phyloP scores from a whole-genome alignment of 2,113 vertebrate genomes.

The Asarcornis scutulata region DNA sequence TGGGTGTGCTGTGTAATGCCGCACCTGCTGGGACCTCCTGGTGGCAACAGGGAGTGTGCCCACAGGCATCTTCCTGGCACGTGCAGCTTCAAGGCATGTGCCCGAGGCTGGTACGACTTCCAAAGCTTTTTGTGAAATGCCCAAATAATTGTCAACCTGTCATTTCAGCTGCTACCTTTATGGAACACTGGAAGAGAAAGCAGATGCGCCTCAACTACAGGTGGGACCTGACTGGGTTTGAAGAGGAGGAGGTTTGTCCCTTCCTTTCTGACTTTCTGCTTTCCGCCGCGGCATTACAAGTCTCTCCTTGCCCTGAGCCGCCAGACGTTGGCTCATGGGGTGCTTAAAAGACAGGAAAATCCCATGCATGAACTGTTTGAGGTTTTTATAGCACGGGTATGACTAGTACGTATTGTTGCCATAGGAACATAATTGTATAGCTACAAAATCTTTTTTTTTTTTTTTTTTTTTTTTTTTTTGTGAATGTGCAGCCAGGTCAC shows the following conservation, averaged over 20 bases:
- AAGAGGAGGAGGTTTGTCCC: slow-evolving; percentile 89
- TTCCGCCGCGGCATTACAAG: not conserved
- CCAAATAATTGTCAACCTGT: not conserved
- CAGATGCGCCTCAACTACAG: slow-evolving; percentile 96
- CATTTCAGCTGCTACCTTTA: slow-evolving; percentile 90
- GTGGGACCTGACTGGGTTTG: slow-evolving; percentile 95
- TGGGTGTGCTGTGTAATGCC: not conserved
- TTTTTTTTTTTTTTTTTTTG: not conserved
- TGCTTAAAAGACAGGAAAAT: slow-evolving; percentile 6
- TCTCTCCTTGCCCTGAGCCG: not conserved
- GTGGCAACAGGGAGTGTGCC: not conserved
- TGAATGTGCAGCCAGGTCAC: not conserved
- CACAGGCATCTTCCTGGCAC: too few species aligned
- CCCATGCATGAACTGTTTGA: not conserved
- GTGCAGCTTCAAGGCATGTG: not conserved
- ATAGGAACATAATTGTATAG: not conserved
- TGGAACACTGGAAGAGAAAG: slow-evolving; percentile 99
- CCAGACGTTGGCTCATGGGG: not conserved
- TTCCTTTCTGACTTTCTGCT: slow-evolving; percentile 47
- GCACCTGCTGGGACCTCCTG: not conserved
- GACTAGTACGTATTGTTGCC: slow-evolving; percentile 8
- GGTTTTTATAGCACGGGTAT: not conserved
- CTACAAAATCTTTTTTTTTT: not conserved
- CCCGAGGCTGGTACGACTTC: not conserved
- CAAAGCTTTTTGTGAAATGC: not conserved